Percentiles rank a stretch among this genome's conserved stretches.
Conservation (phyloP, 2,797 vertebrate genomes). For the Lepilemur ruficaudatus region DNA sequence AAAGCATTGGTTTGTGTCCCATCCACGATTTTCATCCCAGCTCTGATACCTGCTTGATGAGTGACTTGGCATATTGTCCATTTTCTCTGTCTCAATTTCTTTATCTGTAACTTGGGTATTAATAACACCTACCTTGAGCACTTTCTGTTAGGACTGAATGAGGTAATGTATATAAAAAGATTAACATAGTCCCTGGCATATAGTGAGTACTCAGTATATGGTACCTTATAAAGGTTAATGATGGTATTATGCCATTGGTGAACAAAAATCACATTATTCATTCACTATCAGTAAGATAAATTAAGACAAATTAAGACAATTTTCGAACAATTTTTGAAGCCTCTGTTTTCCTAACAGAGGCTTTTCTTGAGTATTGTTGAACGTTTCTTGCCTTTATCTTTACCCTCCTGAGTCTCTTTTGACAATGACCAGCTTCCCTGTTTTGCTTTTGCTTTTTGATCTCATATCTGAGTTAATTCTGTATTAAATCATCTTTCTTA, state of each 20-base stretch:
- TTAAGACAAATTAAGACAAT: not conserved
- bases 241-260: not conserved
- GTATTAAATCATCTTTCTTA: not conserved
- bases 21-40: not conserved
- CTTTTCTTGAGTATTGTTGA: not conserved
- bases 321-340: no score
- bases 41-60: not conserved
- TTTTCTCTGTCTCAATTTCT: not conserved
- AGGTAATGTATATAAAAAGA: not conserved
- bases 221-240: not conserved
- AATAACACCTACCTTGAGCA: not conserved
- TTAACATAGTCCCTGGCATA: not conserved
- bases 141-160: not conserved
- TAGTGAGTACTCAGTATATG: not conserved
- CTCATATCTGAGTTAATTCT: not conserved
- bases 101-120: not conserved
- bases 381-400: not conserved
- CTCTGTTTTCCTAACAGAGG: not conserved
- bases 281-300: not conserved
- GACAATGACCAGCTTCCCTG: not conserved
- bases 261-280: not conserved
- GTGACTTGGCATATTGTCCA: not conserved
- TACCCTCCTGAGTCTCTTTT: not conserved
- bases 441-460: not conserved
- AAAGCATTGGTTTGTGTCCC: constrained; percentile 17